Evolutionary conservation across 1,140 invertebrate genomes (phyloP), one percentile per base, ranked within the genome.

Genomic region (Nasonia vitripennis): DNA sequence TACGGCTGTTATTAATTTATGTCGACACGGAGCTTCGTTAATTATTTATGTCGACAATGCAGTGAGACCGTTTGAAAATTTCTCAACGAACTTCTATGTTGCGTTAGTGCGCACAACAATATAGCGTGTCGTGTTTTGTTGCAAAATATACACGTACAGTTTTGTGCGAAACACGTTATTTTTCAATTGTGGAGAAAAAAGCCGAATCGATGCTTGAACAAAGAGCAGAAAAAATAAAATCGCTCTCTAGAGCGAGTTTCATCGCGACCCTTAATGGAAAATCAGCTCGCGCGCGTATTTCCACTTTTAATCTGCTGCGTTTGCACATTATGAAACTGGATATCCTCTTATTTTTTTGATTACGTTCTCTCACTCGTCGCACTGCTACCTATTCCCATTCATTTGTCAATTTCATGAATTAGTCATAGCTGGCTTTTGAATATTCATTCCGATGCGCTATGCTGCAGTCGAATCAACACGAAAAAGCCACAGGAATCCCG

Each of bases 361-460:
- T 62, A 62, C 55, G 12, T 37, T 37, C 3, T 37, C 34, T 37
- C 34, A 4, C 51, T 62, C 55, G 20, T 6, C 20, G 20, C 55
- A 6, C 20, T 62, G 55, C n/a, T 62, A 62, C 55, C 55, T 62
- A n/a, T 62, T 62, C 55, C 55, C 55, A 62, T 62, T 55, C 6
- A 62, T 62, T 62, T 62, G 55, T 62, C 55, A 17, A 62, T 62
- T 62, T 62, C 55, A 62, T 62, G 55, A n/a, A 62, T 62, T 62
- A 62, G 55, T n/a, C 55, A 62, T 4, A 62, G 55, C 20, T 62
- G 55, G 55, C 78, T 80, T 68, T 23, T 12, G 23, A 70, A 80
- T 80, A 62, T 41, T 20, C 78, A 70, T 80, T 80, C 70, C 62
- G 70, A 45, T 78, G 78, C 34, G 62, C 6, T 11, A 2, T n/a